Evolutionary conservation across 2,797 vertebrate species (phyloP), one percentile per base, ranked within the genome.

Genomic region (Siniperca scherzeri): DNA sequence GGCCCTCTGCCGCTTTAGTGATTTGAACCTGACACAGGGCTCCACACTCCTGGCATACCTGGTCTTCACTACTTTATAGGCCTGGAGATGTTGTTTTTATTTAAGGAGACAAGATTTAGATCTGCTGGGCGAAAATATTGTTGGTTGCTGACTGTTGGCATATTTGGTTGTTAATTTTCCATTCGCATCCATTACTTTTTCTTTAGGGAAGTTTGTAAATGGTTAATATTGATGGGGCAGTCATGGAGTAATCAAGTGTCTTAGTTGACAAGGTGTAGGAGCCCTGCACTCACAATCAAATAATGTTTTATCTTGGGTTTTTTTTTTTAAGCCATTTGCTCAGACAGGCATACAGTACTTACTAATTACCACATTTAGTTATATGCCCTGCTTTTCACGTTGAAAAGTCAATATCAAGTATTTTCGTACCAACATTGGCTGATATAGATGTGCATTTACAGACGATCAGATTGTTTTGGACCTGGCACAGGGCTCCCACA

Each of bases 11-110:
- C 19, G 22, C 46, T 62, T 9, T 22, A 25, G 80, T 66, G 84
- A 75, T 75, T 79, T 65, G 69, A 73, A 57, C 33, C 68, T 73
- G 77, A 52, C 27, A 56, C 59, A 44, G 60, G 61, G 46, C 70
- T 70, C 57, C 30, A 66, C 56, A 25, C 74, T 76, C 65, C 68
- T 42, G 65, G 81, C 74, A 48, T 11, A 85, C 77, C 69, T n/a
- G 53, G 27, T 77, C 13, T 2, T 3, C 3, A 3, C 7, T 10
- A 5, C 25, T 36, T 27, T 11, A 16, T 4, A 38, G 83, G 70
- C 59, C 42, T 65, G 14, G 11, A 55, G 27, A n/a, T 48, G 46
- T 50, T 42, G 40, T 42, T 42, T 42, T 12, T 22, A 9, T 22
- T 52, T 22, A 9, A 2, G 13, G 27, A 7, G 10, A 19, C 11